A percentile compares a stretch with the other conserved stretches of the same genome.
Evolutionary conservation across 2,888 invertebrate species (phyloP).

Genomic region (Scelioninae gen. 2): DNA sequence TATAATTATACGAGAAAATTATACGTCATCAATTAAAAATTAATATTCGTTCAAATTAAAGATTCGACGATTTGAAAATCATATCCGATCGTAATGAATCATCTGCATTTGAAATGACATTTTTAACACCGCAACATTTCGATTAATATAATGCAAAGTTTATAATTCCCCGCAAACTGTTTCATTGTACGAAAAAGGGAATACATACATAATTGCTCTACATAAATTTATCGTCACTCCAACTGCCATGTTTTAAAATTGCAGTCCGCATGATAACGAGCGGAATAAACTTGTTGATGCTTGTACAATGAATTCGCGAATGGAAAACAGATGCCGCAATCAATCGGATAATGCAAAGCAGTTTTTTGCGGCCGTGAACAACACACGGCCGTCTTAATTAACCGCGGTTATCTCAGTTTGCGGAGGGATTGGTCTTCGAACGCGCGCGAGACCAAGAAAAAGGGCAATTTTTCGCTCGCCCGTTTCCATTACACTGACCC

Average conservation of each 20-base stretch:
- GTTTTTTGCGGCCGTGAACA: slow-evolving; percentile 18
- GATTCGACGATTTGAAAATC: no score
- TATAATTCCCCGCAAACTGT: no score
- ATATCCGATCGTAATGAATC: no score
- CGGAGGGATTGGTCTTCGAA: slow-evolving; percentile 26
- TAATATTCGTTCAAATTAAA: no score
- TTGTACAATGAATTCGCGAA: slow-evolving; percentile 14
- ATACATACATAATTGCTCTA: not conserved
- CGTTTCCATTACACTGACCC: slow-evolving; percentile 33
- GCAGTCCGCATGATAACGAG: not conserved
- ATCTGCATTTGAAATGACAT: no score
- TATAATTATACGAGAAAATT: no score
- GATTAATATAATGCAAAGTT: slow-evolving; percentile 1
- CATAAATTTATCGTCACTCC: not conserved
- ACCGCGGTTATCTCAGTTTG: slow-evolving; percentile 33
- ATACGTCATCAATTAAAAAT: no score
- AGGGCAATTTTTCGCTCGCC: slow-evolving; percentile 35
- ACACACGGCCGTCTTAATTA: slow-evolving; percentile 29
- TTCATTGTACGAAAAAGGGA: no score
- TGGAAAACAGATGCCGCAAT: slow-evolving; percentile 23
- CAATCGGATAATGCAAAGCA: slow-evolving; percentile 35
- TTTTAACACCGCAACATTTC: no score
- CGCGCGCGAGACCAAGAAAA: slow-evolving; percentile 37
- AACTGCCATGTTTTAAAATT: not conserved
- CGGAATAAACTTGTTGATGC: slow-evolving; percentile 10